Evolutionary conservation across 2,888 invertebrate genomes (phyloP).

Genomic region (Lasioglossum vierecki): DNA sequence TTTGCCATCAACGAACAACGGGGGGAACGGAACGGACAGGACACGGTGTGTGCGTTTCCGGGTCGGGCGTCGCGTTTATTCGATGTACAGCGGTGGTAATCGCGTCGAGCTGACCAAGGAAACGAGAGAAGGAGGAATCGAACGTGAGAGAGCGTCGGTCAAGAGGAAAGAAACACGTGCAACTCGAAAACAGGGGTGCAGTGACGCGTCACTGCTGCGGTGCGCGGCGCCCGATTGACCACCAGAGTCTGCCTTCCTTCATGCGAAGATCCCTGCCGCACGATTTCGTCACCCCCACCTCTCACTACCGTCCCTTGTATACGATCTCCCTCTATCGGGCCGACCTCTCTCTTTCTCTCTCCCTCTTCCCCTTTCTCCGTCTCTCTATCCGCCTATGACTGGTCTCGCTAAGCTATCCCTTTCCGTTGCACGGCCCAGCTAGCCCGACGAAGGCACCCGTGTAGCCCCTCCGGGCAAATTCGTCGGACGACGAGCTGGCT

Average conservation of each 20-base stretch:
- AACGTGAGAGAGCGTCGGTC: conserved; percentile 69
- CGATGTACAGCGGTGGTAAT: conserved; percentile 44
- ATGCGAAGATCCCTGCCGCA: conserved; percentile 78
- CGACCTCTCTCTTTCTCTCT: conserved; percentile 49
- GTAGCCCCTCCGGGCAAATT: conserved; percentile 61
- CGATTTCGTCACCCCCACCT: conserved; percentile 77
- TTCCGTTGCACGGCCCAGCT: not conserved
- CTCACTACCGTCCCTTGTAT: conserved; percentile 44
- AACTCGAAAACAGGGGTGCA: conserved; percentile 81
- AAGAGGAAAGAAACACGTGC: conserved; percentile 82
- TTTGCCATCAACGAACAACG: conserved; percentile 21
- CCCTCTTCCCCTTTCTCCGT: not conserved
- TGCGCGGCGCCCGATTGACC: conserved; percentile 84
- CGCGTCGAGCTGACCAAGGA: conserved; percentile 63
- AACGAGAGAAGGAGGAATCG: conserved; percentile 69
- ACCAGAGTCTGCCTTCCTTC: conserved; percentile 82
- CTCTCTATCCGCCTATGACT: conserved; percentile 9
- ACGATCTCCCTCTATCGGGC: conserved; percentile 52
- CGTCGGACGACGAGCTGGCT: conserved; percentile 61
- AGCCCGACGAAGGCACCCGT: conserved; percentile 53
- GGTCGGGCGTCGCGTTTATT: conserved; percentile 34
- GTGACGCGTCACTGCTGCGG: conserved; percentile 83
- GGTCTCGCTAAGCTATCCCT: conserved; percentile 11
- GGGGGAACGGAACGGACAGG: not conserved
- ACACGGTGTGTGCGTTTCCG: not conserved